Base-by-base conservation (phyloP, 2,888 invertebrate genomes). In the Tubulanus polymorphus region DNA sequence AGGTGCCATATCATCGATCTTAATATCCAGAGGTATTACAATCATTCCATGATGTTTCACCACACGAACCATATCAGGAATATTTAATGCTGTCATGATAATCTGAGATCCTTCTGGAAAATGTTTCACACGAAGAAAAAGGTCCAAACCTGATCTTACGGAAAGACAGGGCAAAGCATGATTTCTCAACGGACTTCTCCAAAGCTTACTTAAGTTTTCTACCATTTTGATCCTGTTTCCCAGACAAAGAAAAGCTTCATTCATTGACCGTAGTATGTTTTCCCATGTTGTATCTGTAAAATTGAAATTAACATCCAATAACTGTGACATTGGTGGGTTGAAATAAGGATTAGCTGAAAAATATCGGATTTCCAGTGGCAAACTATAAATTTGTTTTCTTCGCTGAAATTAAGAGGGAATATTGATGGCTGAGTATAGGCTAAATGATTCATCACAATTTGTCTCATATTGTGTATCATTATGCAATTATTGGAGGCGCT, bases 31-130 rank as follows among this genome's bases (percentile, higher is more conserved):
- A 0, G 79, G 72, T 15, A 78, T 71, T 3, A 73, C 60, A 10
- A 67, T 68, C 3, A 79, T 63, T 5, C 67, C 62, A 57, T 79
- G 76, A 47, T 71, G 68, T 51, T 64, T 63, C 0, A 77, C 65
- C 26, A 79, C 69, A 2, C 54, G 55, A 0, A 68, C 65, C 74
- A 79, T 75, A 59, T 72, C 74, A 5, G 79, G 78, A 55, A 79
- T 79, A 63, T 79, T 79, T 25, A 79, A 69, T 29, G 79, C 79
- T 2, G 79, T 76, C 74, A 79, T 74, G 49, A 79, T 76, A 53
- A 79, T 64, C 63, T 79, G 78, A 50, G 77, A 76, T 30, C 76
- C 76, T n/a, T 62, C 61, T 3, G 76, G 75, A 59, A 74, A 79
- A 29, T 67, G 60, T 61, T 66, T 70, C 26, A 68, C 71, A 56